Evolutionary conservation across 2,797 vertebrate species (phyloP), one percentile per base, ranked within the genome.

Genomic region (Pangasius larnaudii): DNA sequence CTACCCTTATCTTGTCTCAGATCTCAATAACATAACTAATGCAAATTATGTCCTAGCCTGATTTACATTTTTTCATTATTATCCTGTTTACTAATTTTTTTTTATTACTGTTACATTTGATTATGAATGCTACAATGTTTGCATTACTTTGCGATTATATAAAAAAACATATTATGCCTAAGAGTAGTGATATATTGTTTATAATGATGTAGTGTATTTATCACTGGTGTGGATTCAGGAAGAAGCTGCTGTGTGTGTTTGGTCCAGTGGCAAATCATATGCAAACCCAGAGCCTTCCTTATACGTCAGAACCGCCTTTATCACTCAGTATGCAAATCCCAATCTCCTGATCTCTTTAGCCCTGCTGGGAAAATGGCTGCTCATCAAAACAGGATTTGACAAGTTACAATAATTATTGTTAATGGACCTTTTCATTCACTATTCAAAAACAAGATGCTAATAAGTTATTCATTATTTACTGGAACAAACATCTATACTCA

Each of bases 241-340:
- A 58, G 46, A 72, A 56, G n/a, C 78, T 80, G 36, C 39, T 83
- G 13, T 84, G 75, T 80, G 72, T 82, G 69, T 87, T 87, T 87
- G 71, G 84, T 90, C 90, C 89, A 77, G 89, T 91, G 79, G 89
- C 91, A 92, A 92, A 94, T 92, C 84, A 87, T 67, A 96, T 96
- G 95, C 95, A 96, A 96, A 96, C 95, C 2, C 78, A 18, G 80
- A 56, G 85, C 79, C 86, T 92, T 95, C 91, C 93, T 94, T 86
- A 87, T 91, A 65, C 82, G 85, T 89, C 89, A 89, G 86, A 84
- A 91, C 91, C 87, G 90, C 90, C 86, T 85, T 93, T 92, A 93
- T 91, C 84, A 83, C 67, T 36, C 89, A 89, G 87, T 89, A 95
- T 95, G 94, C 93, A 96, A 96, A 96, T 94, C 18, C 49, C 14